Base-by-base conservation (phyloP, 1,140 invertebrate genomes). In the Epicauta chinensis region DNA sequence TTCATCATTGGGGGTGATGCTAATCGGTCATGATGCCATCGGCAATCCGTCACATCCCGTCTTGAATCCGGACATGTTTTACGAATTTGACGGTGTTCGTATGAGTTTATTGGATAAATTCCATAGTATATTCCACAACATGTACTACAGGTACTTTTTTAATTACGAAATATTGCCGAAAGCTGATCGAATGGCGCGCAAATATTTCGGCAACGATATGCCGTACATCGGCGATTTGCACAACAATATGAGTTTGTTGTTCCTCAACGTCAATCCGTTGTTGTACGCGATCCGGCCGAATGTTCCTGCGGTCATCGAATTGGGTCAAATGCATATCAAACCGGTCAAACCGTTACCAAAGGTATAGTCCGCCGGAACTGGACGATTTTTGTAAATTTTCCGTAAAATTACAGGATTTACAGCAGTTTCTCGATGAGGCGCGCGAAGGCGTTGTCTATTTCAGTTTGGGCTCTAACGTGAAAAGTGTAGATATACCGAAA, bases 201-300 rank as follows among this genome's bases (percentile, higher is more conserved):
- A 69, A 55, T 41, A 67, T 58, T 74, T 75, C 53, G 74, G 71
- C 10, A 23, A 61, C 1, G 52, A 68, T 38, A 51, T 65, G 9
- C 74, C 76, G 0, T 53, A 65, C 36, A 61, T 79, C 5, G 60
- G 67, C 2, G 72, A 79, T 29, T 50, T 80, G 2, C 61, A 67
- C 23, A 67, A 64, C 35, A 74, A 76, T 61, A 63, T 74, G 1
- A 73, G 73, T 49, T 57, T 82, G 58, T 35, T 79, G n/a, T 70
- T 82, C 42, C 30, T 73, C 0, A 77, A 77, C 59, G 59, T 58
- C 7, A 69, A 77, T 63, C 68, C 70, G 2, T 62, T 71, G 11
- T 67, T 73, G 44, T 61, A 68, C 40, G 65, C 66, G 36, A 66
- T 70, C 23, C 63, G 70, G 31, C 70, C 77, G 2, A 60, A 69